Percentiles rank a stretch among this genome's conserved stretches.
These are phyloP conservation scores for Myotis lucifugus DNA, from an alignment of 2,113 vertebrate genomes.

Conservation along the genomic window DNA sequence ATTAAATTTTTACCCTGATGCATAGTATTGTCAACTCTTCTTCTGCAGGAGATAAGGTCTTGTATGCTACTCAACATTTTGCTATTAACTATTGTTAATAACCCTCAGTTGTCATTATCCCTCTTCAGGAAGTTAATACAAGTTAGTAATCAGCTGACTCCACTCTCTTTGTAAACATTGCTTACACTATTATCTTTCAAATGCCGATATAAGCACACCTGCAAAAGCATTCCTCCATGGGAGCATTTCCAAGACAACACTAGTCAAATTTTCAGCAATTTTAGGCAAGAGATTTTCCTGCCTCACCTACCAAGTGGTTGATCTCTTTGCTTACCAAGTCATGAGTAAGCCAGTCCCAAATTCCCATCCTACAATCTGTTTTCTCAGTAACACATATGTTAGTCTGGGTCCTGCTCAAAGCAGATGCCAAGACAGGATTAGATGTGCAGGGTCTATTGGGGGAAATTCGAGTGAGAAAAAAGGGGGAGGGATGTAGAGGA, in stretches of 20 bases:
- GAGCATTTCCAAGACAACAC: neutral
- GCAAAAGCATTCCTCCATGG: neutral
- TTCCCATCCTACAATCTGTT: neutral
- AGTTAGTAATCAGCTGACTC: neutral
- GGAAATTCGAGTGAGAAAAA: neutral
- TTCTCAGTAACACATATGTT: neutral
- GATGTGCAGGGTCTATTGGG: rapidly evolving
- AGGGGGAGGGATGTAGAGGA: neutral
- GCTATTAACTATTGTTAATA: neutral
- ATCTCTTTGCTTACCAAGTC: neutral
- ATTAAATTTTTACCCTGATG: neutral
- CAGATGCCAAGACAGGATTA: neutral
- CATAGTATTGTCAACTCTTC: neutral
- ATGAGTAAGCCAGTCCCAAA: neutral
- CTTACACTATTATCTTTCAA: neutral
- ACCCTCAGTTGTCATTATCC: neutral
- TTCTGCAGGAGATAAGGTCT: neutral
- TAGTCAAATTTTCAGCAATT: neutral
- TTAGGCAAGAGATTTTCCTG: neutral
- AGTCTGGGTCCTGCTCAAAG: neutral
- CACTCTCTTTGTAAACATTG: neutral
- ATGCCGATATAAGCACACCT: neutral
- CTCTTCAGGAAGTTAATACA: neutral
- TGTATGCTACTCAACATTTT: neutral
- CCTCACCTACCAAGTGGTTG: too few relatives aligned